Percentiles rank a stretch among this genome's conserved stretches.
Conservation (phyloP, 2,888 invertebrate species). For the Suillia variegata region DNA sequence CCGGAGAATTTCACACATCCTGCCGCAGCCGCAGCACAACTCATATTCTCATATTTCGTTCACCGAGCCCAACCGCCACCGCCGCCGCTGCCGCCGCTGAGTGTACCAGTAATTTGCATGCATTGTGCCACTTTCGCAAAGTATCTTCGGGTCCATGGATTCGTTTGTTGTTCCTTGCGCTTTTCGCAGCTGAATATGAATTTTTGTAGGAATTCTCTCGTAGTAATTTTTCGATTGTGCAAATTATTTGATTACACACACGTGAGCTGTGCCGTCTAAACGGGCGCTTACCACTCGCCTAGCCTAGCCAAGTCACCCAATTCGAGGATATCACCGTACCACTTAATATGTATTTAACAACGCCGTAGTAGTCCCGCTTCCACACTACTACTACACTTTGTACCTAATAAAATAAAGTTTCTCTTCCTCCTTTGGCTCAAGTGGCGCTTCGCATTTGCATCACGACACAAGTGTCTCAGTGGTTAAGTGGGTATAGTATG, state of each 20-base stretch:
- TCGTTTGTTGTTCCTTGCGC: conserved; percentile 14
- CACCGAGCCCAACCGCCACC: not conserved
- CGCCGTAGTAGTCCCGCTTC: too few relatives aligned
- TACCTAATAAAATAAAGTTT: conserved; percentile 51
- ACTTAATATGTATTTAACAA: too few relatives aligned
- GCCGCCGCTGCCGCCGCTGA: not conserved
- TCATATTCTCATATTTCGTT: too few relatives aligned
- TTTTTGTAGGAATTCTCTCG: conserved; percentile 47
- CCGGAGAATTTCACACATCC: conserved; percentile 50
- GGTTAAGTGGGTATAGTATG: too few relatives aligned
- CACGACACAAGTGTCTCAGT: too few relatives aligned
- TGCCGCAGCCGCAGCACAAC: not conserved
- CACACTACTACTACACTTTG: too few relatives aligned
- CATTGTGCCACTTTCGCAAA: conserved; percentile 36
- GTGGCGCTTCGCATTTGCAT: not conserved
- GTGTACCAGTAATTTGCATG: not conserved
- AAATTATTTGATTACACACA: conserved; percentile 59
- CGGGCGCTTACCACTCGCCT: too few relatives aligned
- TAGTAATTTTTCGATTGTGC: conserved; percentile 56
- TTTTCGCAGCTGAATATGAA: conserved; percentile 40
- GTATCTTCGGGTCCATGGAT: not conserved
- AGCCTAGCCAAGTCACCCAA: conserved; percentile 35
- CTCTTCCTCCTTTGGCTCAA: conserved; percentile 29
- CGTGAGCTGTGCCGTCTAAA: conserved; percentile 32
- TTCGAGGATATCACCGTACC: conserved; percentile 11